Percentiles rank a stretch among this genome's conserved stretches.
Conservation (phyloP, 2,113 vertebrate species). For the Ochotona princeps region DNA sequence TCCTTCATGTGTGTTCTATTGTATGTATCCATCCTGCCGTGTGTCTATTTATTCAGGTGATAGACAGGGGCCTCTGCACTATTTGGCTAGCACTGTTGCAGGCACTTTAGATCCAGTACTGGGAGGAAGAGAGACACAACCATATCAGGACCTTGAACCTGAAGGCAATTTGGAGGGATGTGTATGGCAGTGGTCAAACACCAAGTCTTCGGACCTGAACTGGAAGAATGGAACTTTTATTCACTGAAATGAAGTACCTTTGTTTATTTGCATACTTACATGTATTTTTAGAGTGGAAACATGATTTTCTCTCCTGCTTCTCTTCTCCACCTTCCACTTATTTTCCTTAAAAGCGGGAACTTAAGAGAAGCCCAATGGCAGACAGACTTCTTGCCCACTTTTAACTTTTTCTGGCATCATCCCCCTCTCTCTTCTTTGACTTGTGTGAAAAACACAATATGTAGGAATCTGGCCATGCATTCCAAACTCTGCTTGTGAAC, state of each 20-base stretch:
- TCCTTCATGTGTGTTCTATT: background rate
- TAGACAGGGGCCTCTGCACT: background rate
- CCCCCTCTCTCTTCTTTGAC: constrained; percentile 31
- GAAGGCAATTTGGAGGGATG: background rate
- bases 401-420: background rate
- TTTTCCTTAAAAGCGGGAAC: constrained; percentile 54
- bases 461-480: constrained; percentile 79
- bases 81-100: background rate
- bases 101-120: background rate
- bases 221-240: constrained; percentile 19
- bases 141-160: background rate
- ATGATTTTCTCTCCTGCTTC: background rate
- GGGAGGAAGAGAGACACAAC: background rate
- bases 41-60: background rate
- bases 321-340: background rate
- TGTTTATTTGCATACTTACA: background rate
- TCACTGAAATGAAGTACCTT: background rate
- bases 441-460: constrained; percentile 73
- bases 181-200: background rate
- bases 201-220: background rate
- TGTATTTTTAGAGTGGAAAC: constrained; percentile 4
- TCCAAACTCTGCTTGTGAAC: constrained; percentile 76
- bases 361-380: constrained; percentile 61
- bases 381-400: constrained; percentile 8
- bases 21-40: background rate